A percentile compares a stretch with the other conserved stretches of the same genome.
These are phyloP conservation scores for Ramazzottius varieornatus DNA, from an alignment of 2,888 invertebrate genomes.

Conservation along the genomic window DNA sequence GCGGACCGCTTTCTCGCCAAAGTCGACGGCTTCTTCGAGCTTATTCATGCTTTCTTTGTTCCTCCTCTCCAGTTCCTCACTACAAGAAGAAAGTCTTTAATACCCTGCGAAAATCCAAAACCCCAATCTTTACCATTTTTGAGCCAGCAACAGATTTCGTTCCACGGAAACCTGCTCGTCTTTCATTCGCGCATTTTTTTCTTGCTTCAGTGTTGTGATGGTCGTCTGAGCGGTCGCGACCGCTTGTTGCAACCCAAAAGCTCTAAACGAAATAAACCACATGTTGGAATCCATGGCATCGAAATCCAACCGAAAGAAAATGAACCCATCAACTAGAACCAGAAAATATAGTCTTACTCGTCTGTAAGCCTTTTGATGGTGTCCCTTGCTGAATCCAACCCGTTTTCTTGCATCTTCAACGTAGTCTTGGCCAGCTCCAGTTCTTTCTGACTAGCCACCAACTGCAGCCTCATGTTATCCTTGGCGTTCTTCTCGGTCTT, in stretches of 20 bases:
- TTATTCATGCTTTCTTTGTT: neutral
- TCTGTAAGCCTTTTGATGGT: neutral
- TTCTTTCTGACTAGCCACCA: neutral
- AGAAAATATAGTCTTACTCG: too few species aligned
- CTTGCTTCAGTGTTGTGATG: neutral
- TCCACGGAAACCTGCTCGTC: neutral
- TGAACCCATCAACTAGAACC: too few species aligned
- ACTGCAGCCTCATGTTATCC: neutral
- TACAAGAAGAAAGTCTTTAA: neutral
- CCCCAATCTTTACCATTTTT: constrained; percentile 1
- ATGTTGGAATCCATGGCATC: too few species aligned
- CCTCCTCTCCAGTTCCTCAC: neutral
- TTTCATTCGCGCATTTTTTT: neutral
- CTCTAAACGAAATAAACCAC: too few species aligned
- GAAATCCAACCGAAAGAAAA: too few species aligned
- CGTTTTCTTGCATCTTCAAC: neutral
- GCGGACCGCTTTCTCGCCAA: neutral
- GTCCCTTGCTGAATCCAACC: neutral
- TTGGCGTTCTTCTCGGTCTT: neutral
- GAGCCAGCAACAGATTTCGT: neutral
- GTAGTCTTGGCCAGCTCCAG: neutral
- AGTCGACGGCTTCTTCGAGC: neutral
- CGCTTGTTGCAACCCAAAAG: neutral
- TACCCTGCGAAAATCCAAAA: too few species aligned
- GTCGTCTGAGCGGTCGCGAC: neutral